Evolutionary conservation across 2,888 invertebrate genomes (phyloP).

Genomic region (Plagiodera versicolora): DNA sequence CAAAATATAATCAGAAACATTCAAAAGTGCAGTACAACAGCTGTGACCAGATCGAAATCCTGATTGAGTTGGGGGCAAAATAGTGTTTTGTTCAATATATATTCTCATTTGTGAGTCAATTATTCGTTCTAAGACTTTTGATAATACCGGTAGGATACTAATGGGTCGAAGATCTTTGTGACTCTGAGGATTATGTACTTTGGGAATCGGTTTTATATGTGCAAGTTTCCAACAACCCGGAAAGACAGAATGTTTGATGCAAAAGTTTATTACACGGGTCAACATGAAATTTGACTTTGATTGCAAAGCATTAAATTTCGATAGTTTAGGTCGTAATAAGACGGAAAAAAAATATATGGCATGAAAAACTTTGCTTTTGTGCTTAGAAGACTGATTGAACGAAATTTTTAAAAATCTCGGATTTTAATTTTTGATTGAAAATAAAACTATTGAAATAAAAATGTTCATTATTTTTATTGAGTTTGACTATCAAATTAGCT

Average conservation of each 20-base stretch:
- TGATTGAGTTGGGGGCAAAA: conserved; percentile 5
- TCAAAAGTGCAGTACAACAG: conserved; percentile 8
- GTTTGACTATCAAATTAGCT: too few relatives aligned
- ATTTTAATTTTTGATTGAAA: too few relatives aligned
- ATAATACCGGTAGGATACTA: conserved; percentile 7
- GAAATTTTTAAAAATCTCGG: too few relatives aligned
- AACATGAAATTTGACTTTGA: too few relatives aligned
- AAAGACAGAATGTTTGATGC: neutral
- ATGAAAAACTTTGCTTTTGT: too few relatives aligned
- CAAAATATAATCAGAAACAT: conserved; percentile 14
- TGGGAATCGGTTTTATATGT: conserved; percentile 8
- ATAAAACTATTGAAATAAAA: too few relatives aligned
- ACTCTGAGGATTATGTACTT: conserved; percentile 2
- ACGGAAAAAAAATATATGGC: too few relatives aligned
- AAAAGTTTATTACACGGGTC: too few relatives aligned
- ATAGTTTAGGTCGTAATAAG: too few relatives aligned
- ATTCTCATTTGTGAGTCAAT: conserved; percentile 6
- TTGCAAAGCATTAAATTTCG: too few relatives aligned
- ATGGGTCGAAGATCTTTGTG: conserved; percentile 12
- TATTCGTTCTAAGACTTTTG: conserved; percentile 15
- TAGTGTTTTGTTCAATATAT: neutral
- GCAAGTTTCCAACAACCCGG: conserved; percentile 15
- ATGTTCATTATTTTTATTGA: too few relatives aligned
- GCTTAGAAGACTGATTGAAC: too few relatives aligned
- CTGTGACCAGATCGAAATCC: conserved; percentile 18